phyloP scores from a whole-genome alignment of 2,113 vertebrate species.

The Tragelaphus scriptus region DNA sequence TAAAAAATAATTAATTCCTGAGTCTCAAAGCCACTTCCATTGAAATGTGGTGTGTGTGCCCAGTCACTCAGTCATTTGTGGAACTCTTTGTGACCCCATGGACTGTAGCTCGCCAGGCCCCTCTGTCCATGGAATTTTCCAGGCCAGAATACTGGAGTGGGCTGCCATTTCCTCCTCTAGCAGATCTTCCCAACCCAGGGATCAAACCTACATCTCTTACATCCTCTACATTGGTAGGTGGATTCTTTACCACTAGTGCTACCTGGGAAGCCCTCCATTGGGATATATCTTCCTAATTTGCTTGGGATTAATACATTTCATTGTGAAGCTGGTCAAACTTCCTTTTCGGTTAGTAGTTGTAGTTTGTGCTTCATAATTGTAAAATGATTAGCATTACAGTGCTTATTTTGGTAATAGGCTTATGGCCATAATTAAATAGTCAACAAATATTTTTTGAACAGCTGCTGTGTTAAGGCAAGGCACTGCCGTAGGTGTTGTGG shows the following conservation, averaged over 20 bases:
- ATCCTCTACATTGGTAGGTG: neutral
- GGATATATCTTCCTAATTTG: neutral
- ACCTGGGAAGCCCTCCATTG: neutral
- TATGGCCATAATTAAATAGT: neutral
- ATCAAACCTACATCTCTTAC: neutral
- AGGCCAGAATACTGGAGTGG: neutral
- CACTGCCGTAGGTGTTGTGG: neutral
- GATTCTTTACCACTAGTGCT: neutral
- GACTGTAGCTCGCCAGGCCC: neutral
- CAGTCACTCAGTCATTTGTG: neutral
- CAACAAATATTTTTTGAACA: slow-evolving; percentile 31
- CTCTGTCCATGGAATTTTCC: neutral
- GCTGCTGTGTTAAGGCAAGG: slow-evolving; percentile 18
- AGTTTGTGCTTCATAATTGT: neutral
- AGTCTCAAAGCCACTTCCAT: neutral
- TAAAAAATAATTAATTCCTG: slow-evolving; percentile 10
- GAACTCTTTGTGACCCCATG: neutral
- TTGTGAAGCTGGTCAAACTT: neutral
- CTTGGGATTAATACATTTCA: neutral
- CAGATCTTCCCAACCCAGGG: neutral
- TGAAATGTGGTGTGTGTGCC: neutral
- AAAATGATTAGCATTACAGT: neutral
- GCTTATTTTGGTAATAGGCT: slow-evolving; percentile 34
- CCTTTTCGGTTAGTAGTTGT: neutral
- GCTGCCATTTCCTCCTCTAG: neutral